phyloP scores from a whole-genome alignment of 2,797 vertebrate species.

The Myotis findleyi region DNA sequence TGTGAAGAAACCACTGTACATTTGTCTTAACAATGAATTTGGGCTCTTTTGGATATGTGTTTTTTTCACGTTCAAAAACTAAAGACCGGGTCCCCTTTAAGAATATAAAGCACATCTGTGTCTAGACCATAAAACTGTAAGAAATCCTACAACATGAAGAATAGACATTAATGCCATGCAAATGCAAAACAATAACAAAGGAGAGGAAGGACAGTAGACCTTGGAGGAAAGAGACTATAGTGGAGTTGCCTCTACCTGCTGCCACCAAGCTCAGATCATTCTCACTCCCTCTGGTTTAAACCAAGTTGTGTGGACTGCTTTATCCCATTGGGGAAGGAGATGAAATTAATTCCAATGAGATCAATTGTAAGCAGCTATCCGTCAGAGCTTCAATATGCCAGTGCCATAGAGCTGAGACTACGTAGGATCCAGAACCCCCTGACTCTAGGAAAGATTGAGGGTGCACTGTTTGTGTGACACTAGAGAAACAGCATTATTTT shows the following conservation, averaged over 20 bases:
- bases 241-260: not conserved
- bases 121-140: constrained; percentile 23
- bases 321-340: not conserved
- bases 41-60: not conserved
- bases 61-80: constrained; percentile 18
- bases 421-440: not conserved
- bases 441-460: not conserved
- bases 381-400: not conserved
- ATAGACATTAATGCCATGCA: constrained; percentile 9
- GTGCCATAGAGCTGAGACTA: not conserved
- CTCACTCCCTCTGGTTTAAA: not conserved
- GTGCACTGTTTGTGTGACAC: not conserved
- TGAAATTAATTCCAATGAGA: not conserved
- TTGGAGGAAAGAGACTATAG: not conserved
- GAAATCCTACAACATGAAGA: not conserved
- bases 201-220: not conserved
- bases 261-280: not conserved
- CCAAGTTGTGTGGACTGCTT: not conserved
- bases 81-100: constrained; percentile 19
- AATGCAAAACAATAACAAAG: constrained; percentile 36
- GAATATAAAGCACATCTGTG: constrained; percentile 8
- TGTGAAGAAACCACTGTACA: not conserved
- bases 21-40: constrained; percentile 47
- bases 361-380: not conserved
- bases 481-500: not conserved